A percentile compares a stretch with the other conserved stretches of the same genome.
These are phyloP conservation scores for Armadillidium nasatum DNA, from an alignment of 1,140 invertebrate species.

Conservation along the genomic window DNA sequence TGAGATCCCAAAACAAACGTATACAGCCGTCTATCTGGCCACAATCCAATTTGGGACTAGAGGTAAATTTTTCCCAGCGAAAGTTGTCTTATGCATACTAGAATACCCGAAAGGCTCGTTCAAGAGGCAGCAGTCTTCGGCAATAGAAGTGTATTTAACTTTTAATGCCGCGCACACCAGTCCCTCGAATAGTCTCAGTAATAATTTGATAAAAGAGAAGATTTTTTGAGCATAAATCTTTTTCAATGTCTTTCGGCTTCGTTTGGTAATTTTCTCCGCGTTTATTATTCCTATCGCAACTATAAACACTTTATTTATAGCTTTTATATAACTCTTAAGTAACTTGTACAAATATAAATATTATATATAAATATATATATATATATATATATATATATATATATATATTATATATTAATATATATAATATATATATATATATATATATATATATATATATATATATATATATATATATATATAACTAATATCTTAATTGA, in stretches of 20 bases:
- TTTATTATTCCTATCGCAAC: not conserved
- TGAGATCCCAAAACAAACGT: conserved; percentile 39
- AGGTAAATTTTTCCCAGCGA: conserved; percentile 42
- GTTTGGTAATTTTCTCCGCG: not conserved
- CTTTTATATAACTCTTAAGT: conserved; percentile 11
- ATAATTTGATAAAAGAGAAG: not conserved
- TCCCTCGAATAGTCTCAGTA: conserved; percentile 17
- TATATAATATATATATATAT: conserved; percentile 11
- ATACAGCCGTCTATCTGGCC: conserved; percentile 40
- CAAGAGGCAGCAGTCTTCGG: conserved; percentile 32
- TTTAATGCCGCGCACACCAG: conserved; percentile 34
- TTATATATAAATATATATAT: conserved; percentile 10
- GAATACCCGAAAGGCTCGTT: conserved; percentile 40
- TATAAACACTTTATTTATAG: conserved; percentile 3
- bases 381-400: conserved; percentile 6
- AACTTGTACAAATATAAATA: not conserved
- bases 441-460: conserved; percentile 10
- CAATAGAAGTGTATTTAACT: conserved; percentile 42
- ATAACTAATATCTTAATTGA: not conserved
- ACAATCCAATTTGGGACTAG: conserved; percentile 42
- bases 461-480: conserved; percentile 4
- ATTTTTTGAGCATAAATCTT: conserved; percentile 9
- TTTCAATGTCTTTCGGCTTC: not conserved
- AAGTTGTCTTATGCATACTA: conserved; percentile 44
- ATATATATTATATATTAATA: conserved; percentile 10